Evolutionary conservation across 2,113 vertebrate genomes (phyloP).

Genomic region (Eidolon helvum): DNA sequence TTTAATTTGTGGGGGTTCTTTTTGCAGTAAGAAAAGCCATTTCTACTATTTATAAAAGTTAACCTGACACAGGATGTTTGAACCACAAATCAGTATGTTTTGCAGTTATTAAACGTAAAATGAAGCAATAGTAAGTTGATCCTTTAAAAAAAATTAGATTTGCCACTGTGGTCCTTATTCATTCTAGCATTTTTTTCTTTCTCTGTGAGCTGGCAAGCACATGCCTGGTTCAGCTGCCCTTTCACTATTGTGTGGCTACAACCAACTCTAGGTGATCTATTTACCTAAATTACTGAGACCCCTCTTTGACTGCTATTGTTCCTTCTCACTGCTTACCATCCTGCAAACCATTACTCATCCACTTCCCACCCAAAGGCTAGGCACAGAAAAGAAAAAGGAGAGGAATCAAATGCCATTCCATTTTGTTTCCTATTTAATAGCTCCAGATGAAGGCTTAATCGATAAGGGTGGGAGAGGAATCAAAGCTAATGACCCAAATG

Average conservation of each 20-base stretch:
- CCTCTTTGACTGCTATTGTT: background rate
- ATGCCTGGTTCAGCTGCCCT: background rate
- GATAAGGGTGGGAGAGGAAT: background rate
- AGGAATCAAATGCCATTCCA: background rate
- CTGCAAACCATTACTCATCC: background rate
- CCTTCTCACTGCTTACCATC: background rate
- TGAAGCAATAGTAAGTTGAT: background rate
- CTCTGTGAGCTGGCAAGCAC: background rate
- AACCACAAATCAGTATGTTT: background rate
- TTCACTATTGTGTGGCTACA: background rate
- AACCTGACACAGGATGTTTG: background rate
- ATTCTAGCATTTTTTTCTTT: background rate
- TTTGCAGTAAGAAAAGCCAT: background rate
- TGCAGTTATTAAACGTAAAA: background rate
- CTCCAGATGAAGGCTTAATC: background rate
- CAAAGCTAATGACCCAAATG: background rate
- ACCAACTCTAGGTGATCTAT: background rate
- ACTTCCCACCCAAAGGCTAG: background rate
- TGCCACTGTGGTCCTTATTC: background rate
- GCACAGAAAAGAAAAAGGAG: background rate
- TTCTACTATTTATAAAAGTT: slow-evolving; percentile 12
- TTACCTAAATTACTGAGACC: background rate
- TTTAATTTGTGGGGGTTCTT: background rate
- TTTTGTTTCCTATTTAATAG: background rate
- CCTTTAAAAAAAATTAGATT: background rate